Evolutionary conservation across 2,113 vertebrate species (phyloP).

Genomic region (Dendrocopos noguchii): DNA sequence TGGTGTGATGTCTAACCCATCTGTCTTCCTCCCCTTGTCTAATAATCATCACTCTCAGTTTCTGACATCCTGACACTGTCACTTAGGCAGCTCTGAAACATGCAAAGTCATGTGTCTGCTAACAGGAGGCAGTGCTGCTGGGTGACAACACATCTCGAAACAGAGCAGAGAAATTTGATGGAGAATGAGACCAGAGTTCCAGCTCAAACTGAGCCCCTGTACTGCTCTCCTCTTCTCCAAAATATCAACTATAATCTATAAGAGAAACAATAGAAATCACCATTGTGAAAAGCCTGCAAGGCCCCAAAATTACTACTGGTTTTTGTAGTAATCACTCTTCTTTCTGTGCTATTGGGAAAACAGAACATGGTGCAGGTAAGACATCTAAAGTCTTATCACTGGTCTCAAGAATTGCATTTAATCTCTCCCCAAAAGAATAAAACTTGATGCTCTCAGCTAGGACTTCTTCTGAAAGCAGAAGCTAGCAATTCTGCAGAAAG

Average conservation of each 20-base stretch:
- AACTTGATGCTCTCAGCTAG: neutral
- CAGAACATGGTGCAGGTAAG: neutral
- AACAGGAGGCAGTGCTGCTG: neutral
- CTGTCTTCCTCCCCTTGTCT: neutral
- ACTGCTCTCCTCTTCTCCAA: neutral
- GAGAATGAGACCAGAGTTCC: neutral
- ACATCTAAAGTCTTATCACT: neutral
- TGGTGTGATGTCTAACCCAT: neutral
- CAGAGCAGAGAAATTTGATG: neutral
- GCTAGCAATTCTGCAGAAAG: neutral
- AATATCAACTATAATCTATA: neutral
- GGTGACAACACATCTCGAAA: neutral
- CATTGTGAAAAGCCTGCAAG: neutral
- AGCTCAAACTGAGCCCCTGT: neutral
- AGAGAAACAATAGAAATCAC: neutral
- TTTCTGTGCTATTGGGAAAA: neutral
- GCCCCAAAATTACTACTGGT: neutral
- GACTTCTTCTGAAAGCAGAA: neutral
- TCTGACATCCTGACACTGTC: neutral
- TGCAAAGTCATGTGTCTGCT: neutral
- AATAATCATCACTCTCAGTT: neutral
- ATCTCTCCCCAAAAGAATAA: neutral
- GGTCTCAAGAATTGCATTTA: neutral
- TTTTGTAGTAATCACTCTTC: neutral
- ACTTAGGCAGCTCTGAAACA: conserved; percentile 14